These are phyloP conservation scores for Synaphobranchus kaupii DNA, from an alignment of 2,797 vertebrate species.

Conservation along the genomic window DNA sequence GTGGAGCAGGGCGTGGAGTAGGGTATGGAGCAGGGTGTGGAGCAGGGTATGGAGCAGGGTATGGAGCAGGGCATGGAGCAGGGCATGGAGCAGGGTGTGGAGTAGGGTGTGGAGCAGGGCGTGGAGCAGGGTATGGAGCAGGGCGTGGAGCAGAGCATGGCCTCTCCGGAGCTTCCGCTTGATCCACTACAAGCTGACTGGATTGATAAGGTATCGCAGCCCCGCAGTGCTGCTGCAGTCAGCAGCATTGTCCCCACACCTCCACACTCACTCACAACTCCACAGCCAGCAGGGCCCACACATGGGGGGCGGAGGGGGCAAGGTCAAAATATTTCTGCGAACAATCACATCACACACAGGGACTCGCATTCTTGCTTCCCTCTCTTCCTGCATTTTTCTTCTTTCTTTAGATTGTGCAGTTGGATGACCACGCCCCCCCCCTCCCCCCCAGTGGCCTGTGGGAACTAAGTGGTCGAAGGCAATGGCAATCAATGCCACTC, in stretches of 20 bases:
- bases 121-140: no score
- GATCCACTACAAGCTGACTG: slow-evolving; percentile 18
- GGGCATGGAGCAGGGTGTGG: no score
- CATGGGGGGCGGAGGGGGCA: slow-evolving; percentile 45
- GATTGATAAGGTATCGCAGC: not conserved
- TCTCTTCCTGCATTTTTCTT: not conserved
- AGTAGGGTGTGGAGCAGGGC: no score
- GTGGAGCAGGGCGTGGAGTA: no score
- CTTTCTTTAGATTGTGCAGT: not conserved
- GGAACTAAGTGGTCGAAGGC: slow-evolving; percentile 18
- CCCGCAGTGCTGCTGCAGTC: not conserved
- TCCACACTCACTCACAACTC: not conserved
- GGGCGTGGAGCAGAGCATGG: no score
- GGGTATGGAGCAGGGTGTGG: no score
- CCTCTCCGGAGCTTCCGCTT: slow-evolving; percentile 7
- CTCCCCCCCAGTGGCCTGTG: not conserved
- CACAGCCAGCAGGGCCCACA: not conserved
- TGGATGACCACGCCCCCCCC: not conserved
- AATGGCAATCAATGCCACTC: not conserved
- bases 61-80: no score
- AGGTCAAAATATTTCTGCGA: slow-evolving; percentile 77
- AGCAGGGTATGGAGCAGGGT: no score
- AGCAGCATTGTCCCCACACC: slow-evolving; percentile 9
- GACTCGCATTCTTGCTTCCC: slow-evolving; percentile 71
- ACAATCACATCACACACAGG: slow-evolving; percentile 78